phyloP scores from a whole-genome alignment of 2,888 invertebrate species.

The Aspidiotus rigidus region DNA sequence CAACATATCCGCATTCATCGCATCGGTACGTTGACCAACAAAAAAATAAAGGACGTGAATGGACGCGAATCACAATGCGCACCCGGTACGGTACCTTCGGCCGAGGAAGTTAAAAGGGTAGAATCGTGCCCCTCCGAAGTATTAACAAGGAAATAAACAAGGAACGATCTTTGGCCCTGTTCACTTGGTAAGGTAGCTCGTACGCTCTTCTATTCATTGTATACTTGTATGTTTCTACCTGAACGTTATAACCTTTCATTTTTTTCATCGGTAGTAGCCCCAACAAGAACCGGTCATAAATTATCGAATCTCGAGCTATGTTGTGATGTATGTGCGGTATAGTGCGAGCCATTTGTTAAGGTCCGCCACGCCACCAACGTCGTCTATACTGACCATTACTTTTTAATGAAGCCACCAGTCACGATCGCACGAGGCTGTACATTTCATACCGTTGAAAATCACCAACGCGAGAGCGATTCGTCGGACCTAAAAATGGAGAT shows the following conservation, averaged over 20 bases:
- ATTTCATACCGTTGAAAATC: too few species aligned
- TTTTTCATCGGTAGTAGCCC: background rate
- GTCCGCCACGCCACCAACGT: conserved; percentile 20
- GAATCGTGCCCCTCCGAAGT: conserved; percentile 27
- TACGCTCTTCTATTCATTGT: background rate
- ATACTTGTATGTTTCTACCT: conserved; percentile 7
- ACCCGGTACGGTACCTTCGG: too few species aligned
- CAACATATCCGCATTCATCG: background rate
- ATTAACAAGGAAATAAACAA: conserved; percentile 34
- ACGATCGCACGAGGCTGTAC: background rate
- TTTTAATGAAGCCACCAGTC: conserved; percentile 2
- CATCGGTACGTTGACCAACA: conserved; percentile 30
- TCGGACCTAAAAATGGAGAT: too few species aligned
- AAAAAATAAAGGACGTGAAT: conserved; percentile 3
- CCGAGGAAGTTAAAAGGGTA: conserved; percentile 11
- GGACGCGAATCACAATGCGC: background rate
- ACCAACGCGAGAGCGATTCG: background rate
- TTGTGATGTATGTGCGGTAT: conserved; percentile 31
- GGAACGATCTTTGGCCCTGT: conserved; percentile 29
- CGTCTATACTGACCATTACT: conserved; percentile 13
- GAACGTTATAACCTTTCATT: conserved; percentile 20
- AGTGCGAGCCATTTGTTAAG: conserved; percentile 28
- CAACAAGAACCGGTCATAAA: conserved; percentile 24
- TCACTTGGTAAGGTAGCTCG: background rate
- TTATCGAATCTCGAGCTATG: conserved; percentile 23